Base-by-base conservation (phyloP, 2,113 vertebrate genomes). In the Lycaon pictus region DNA sequence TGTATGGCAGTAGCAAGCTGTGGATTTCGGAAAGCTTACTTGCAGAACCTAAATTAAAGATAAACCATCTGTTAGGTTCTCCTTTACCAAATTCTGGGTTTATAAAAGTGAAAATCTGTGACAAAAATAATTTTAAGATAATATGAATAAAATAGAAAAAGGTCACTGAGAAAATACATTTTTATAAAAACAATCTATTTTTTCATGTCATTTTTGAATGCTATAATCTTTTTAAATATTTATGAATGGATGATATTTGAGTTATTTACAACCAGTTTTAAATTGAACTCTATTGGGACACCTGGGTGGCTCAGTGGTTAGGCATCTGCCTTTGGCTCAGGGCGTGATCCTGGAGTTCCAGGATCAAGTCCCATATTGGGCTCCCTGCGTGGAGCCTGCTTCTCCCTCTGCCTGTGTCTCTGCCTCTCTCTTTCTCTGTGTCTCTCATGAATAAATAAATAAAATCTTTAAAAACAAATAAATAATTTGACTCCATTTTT, bases 11-110 rank as follows among this genome's bases (percentile, higher is more conserved):
- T 32, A 80, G 51, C 67, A 87, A 0, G 43, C 13, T n/a, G 25
- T 15, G 23, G 32, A 48, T 62, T 94, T 58, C 60, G 32, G 83
- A 89, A 95, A 67, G 12, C 16, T 51, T 71, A 35, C 48, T 94
- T 97, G 88, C 86, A 90, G 48, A 94, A 63, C 16, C 56, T 88
- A 92, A 23, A 67, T 67, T 62, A 91, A 85, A 84, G 51, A 88
- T 17, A 37, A 95, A 35, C 15, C 84, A 87, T 74, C n/a, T 35
- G 27, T 81, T 63, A 86, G 79, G 23, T 76, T 89, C 32, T 56
- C 25, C 29, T 88, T 92, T 71, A 77, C 16, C 12, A 85, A 86
- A 60, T 77, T 82, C 7, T 62, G 11, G 48, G 77, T 67, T 88
- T 88, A 93, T 62, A 76, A 92, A 92, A 71, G 58, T 43, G 12